A percentile compares a stretch with the other conserved stretches of the same genome.
phyloP scores from a whole-genome alignment of 2,888 invertebrate species.

The Caenorhabditis becei region DNA sequence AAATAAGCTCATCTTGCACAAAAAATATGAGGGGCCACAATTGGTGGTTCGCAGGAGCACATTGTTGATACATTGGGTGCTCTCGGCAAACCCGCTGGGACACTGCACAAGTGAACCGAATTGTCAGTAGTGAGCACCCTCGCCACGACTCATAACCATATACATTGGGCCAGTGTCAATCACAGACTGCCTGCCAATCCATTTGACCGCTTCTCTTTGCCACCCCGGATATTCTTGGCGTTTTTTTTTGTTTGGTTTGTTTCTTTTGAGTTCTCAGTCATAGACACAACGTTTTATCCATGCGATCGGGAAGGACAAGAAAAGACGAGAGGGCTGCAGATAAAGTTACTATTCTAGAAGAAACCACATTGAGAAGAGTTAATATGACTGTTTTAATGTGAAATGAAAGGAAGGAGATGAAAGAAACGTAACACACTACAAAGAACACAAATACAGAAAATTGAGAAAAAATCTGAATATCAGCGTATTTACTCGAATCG shows the following conservation, averaged over 20 bases:
- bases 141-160: constrained; percentile 57
- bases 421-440: background rate
- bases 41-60: constrained; percentile 48
- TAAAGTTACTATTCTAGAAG: constrained; percentile 38
- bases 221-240: constrained; percentile 27
- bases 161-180: constrained; percentile 61
- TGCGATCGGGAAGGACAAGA: constrained; percentile 11
- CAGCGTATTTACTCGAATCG: constrained; percentile 4
- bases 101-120: constrained; percentile 47
- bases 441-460: constrained; percentile 1
- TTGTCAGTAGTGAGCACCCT: constrained; percentile 58
- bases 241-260: constrained; percentile 10
- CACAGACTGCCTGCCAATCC: constrained; percentile 58
- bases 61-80: constrained; percentile 52
- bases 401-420: background rate
- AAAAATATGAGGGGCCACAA: constrained; percentile 45
- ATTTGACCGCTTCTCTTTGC: constrained; percentile 27
- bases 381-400: constrained; percentile 25
- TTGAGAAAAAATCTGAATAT: constrained; percentile 31
- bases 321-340: constrained; percentile 15
- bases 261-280: background rate
- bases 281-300: constrained; percentile 33
- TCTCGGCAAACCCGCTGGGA: constrained; percentile 51
- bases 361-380: constrained; percentile 25
- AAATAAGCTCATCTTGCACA: constrained; percentile 46